These are phyloP conservation scores for Mantis religiosa DNA, from an alignment of 2,888 invertebrate genomes.

Conservation along the genomic window DNA sequence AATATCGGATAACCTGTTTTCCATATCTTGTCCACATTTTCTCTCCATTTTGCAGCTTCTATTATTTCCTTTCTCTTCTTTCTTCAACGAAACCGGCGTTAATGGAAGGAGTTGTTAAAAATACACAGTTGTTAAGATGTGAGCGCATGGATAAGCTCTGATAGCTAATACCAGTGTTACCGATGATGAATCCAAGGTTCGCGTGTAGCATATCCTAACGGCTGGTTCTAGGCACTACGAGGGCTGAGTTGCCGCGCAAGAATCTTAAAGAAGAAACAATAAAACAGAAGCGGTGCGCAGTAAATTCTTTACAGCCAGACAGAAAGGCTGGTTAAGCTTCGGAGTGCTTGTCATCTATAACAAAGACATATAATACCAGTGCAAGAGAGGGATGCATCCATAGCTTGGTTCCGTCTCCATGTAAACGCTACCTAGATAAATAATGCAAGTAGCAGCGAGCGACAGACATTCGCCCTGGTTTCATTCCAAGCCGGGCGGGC, in stretches of 20 bases:
- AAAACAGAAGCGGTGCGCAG: not conserved
- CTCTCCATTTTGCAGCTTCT: not conserved
- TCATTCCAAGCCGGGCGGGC: not conserved
- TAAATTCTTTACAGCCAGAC: conserved; percentile 6
- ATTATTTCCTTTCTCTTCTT: not conserved
- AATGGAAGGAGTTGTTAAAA: not conserved
- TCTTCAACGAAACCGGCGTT: not conserved
- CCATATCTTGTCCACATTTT: no score
- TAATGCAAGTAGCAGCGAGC: not conserved
- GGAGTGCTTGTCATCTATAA: not conserved
- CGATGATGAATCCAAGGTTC: not conserved
- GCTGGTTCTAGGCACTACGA: not conserved
- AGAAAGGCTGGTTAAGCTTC: not conserved
- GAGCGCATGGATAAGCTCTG: not conserved
- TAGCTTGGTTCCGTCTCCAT: not conserved
- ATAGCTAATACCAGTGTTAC: not conserved
- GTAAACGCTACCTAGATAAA: not conserved
- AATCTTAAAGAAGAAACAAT: conserved; percentile 1
- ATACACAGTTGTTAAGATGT: not conserved
- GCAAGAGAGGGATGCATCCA: not conserved
- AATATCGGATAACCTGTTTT: no score
- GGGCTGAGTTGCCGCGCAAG: not conserved
- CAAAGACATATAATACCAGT: not conserved
- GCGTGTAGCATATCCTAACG: not conserved
- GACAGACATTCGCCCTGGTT: not conserved